Base-by-base conservation (phyloP, 2,888 invertebrate genomes). In the Tupiocoris notatus region DNA sequence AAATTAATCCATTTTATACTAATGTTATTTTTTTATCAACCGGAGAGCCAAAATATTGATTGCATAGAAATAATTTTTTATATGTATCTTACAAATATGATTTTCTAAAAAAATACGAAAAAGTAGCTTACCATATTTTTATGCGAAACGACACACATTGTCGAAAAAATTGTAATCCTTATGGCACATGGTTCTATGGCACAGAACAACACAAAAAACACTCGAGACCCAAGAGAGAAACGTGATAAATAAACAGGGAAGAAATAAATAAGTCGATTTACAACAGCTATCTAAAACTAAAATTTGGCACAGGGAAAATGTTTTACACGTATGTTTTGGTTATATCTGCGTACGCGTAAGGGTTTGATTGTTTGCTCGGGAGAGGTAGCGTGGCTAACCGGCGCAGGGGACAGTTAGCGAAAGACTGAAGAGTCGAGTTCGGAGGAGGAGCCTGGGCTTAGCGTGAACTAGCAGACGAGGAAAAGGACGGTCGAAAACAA, bases 41-140 rank as follows among this genome's bases (percentile, higher is more conserved):
- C n/a, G n/a, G n/a, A n/a, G n/a, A n/a, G n/a, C n/a, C n/a, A n/a
- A n/a, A n/a, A n/a, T n/a, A n/a, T n/a, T n/a, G n/a, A n/a, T n/a
- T n/a, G n/a, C n/a, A n/a, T n/a, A n/a, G n/a, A n/a, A n/a, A n/a
- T n/a, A n/a, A n/a, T n/a, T n/a, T n/a, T n/a, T n/a, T n/a, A n/a
- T n/a, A n/a, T n/a, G n/a, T n/a, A n/a, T n/a, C n/a, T n/a, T n/a
- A n/a, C n/a, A n/a, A n/a, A n/a, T n/a, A n/a, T n/a, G n/a, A n/a
- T n/a, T n/a, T n/a, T n/a, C n/a, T n/a, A n/a, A n/a, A n/a, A n/a
- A n/a, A 39, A 39, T 39, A 39, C 3, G 12, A 39, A 7, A 3
- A 39, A 39, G 65, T 59, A 70, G 83, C 83, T 83, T 83, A 83
- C 73, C 73, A 73, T 73, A 17, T 73, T 58, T 39, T 17, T 39